Evolutionary conservation across 2,797 vertebrate species (phyloP).

Genomic region (Gambelia wislizenii): DNA sequence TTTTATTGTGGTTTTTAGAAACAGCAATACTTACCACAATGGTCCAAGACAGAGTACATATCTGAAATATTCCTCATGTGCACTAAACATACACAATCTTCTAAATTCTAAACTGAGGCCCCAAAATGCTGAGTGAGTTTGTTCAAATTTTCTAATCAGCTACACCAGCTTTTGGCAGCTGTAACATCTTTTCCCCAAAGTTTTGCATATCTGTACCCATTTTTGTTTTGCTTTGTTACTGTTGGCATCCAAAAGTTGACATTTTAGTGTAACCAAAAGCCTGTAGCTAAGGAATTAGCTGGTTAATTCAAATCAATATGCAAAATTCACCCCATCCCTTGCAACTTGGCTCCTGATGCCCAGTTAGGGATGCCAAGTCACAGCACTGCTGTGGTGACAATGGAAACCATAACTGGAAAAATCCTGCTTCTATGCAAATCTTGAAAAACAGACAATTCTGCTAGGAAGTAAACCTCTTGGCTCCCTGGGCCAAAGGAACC

Average conservation of each 20-base stretch:
- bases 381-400: not conserved
- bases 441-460: not conserved
- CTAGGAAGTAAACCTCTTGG: not conserved
- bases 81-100: not conserved
- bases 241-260: not conserved
- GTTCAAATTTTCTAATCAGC: not conserved
- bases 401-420: not conserved
- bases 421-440: not conserved
- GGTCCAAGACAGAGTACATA: not conserved
- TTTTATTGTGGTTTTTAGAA: not conserved
- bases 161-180: not conserved
- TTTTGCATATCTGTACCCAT: not conserved
- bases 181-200: not conserved
- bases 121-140: not conserved
- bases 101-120: not conserved
- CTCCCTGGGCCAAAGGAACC: not conserved
- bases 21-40: not conserved
- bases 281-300: not conserved
- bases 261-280: not conserved
- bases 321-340: not conserved
- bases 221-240: not conserved
- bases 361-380: not conserved
- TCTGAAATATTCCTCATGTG: not conserved
- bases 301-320: not conserved
- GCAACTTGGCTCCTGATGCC: not conserved